These are phyloP conservation scores for Illadopsis cleaveri DNA, from an alignment of 2,113 vertebrate genomes.

Conservation along the genomic window DNA sequence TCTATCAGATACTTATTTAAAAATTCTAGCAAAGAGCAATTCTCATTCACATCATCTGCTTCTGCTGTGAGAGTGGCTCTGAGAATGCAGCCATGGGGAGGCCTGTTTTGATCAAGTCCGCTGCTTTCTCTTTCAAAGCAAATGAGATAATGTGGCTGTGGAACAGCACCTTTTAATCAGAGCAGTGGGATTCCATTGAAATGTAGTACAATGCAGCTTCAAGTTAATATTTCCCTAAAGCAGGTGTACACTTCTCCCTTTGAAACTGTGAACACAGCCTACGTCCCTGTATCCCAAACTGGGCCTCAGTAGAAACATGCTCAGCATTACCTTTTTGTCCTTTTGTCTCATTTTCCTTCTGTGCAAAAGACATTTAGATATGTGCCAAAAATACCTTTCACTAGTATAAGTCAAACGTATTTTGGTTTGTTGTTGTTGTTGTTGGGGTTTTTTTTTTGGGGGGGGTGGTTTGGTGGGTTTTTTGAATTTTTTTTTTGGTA, in stretches of 20 bases:
- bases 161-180: conserved; percentile 58
- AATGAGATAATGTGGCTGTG: conserved; percentile 47
- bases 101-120: conserved; percentile 60
- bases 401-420: not conserved
- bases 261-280: not conserved
- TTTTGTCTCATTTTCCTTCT: not conserved
- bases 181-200: conserved; percentile 39
- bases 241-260: conserved; percentile 1
- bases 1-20: conserved; percentile 50
- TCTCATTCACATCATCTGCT: conserved; percentile 44
- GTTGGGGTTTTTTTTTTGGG: not conserved
- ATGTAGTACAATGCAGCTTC: conserved; percentile 19
- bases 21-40: conserved; percentile 35
- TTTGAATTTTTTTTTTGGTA: not conserved
- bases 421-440: not conserved
- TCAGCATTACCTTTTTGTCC: not conserved
- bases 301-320: not conserved
- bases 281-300: not conserved
- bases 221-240: conserved; percentile 43
- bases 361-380: not conserved
- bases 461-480: too few species aligned
- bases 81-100: conserved; percentile 31
- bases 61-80: conserved; percentile 29
- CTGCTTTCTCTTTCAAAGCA: conserved; percentile 58
- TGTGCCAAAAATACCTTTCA: not conserved